phyloP scores from a whole-genome alignment of 2,888 invertebrate species.

The Clitarchus hookeri region DNA sequence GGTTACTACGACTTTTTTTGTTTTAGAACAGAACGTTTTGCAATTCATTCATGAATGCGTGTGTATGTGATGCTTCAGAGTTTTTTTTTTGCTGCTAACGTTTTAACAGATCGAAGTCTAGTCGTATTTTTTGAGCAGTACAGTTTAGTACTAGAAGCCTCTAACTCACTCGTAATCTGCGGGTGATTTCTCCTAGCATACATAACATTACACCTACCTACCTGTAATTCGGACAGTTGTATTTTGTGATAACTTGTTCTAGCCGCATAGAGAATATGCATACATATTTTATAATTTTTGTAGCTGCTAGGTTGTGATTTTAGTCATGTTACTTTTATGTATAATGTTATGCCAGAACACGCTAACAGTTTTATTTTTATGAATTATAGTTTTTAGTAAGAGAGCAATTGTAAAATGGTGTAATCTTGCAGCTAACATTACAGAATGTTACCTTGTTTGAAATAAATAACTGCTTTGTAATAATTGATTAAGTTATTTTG shows the following conservation, averaged over 20 bases:
- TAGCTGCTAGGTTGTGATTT: slow-evolving; percentile 10
- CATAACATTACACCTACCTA: not conserved
- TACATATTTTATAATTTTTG: not conserved
- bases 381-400: not conserved
- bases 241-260: not conserved
- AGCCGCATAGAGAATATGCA: not conserved
- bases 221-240: not conserved
- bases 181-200: not conserved
- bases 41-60: not conserved
- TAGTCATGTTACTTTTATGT: not conserved
- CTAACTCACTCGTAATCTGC: not conserved
- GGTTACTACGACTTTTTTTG: not conserved
- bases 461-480: not conserved
- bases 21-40: not conserved
- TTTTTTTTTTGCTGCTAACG: not conserved
- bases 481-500: not conserved
- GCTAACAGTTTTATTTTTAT: not conserved
- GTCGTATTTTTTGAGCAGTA: not conserved
- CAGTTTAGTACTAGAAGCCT: not conserved
- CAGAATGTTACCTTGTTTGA: not conserved
- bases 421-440: not conserved
- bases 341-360: not conserved
- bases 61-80: not conserved
- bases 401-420: not conserved
- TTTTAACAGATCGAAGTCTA: not conserved